Base-by-base conservation (phyloP, 2,888 invertebrate species). In the Tortrix viridana region DNA sequence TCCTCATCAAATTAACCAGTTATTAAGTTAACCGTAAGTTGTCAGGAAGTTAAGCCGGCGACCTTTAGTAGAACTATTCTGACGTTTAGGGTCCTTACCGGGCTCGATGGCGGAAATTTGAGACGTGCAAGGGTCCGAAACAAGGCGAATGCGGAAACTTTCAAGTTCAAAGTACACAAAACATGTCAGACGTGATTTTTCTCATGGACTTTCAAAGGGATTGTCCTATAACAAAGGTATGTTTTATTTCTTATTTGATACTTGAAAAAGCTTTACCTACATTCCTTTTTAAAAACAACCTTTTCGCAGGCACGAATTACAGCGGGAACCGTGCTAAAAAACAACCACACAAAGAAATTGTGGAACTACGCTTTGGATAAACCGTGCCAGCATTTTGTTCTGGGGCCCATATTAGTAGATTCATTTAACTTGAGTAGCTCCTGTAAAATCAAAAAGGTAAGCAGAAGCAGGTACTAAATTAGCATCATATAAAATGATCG, bases 341-440 rank as follows among this genome's bases (percentile, higher is more conserved):
- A 82, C 56, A 84, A 81, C 58, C 67, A 70, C 38, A 80, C 78
- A 57, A 86, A 82, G 67, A 85, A 80, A 68, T 70, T 89, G 47
- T 86, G 79, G 78, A 87, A 86, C 70, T 85, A 89, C 68, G 71
- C 79, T 22, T 46, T 86, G 54, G 82, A 81, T 57, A 83, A 82
- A 46, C 90, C 89, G 0, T 90, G 89, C 67, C 84, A 89, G 71
- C 89, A 90, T 73, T 91, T 89, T 67, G 87, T 89, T 47, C 66
- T 89, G 67, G 89, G 89, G 0, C 86, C 88, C 14, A 65, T 88
- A 67, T 69, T 90, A 7, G 67, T 71, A 14, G 81, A 80, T 3
- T 69, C 84, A 5, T 86, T 88, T 66, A 87, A 88, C 70, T 66
- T 88, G 38, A 81, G 81, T 14, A 80, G 72, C 52, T 76, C 71